Evolutionary conservation across 2,888 invertebrate species (phyloP).

Genomic region (Julus scanicus): DNA sequence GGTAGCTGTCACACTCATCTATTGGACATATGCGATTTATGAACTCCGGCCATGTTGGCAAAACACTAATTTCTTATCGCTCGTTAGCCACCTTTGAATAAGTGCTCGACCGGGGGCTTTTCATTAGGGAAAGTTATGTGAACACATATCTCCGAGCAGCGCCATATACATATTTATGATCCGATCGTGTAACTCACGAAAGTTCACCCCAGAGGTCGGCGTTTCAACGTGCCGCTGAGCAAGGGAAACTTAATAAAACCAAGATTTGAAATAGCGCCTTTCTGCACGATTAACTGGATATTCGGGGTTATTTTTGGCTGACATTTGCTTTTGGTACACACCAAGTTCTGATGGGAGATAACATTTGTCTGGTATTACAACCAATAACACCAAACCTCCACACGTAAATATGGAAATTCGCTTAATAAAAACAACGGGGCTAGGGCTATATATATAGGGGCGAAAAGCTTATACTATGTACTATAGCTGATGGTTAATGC

Average conservation of each 20-base stretch:
- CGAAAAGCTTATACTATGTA: too few relatives aligned
- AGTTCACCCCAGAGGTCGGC: not conserved
- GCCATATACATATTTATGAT: conserved; percentile 21
- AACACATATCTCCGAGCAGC: not conserved
- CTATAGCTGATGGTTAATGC: too few relatives aligned
- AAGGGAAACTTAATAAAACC: not conserved
- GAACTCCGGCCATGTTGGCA: not conserved
- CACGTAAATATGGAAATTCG: too few relatives aligned
- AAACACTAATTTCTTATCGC: conserved; percentile 23
- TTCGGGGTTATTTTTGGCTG: conserved; percentile 5
- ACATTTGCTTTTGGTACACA: not conserved
- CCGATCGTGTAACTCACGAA: conserved; percentile 25
- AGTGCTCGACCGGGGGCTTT: not conserved
- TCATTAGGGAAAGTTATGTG: conserved; percentile 33
- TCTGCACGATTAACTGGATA: conserved; percentile 25
- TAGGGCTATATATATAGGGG: too few relatives aligned
- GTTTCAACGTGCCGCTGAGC: conserved; percentile 33
- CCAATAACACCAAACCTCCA: too few relatives aligned
- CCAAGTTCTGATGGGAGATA: too few relatives aligned
- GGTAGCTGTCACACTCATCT: not conserved
- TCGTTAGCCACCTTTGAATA: not conserved
- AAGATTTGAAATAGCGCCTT: not conserved
- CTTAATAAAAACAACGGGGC: too few relatives aligned
- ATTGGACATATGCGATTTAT: not conserved
- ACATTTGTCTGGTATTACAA: too few relatives aligned